Evolutionary conservation across 1,140 invertebrate genomes (phyloP).

Genomic region (Philopotamus ludificatus): DNA sequence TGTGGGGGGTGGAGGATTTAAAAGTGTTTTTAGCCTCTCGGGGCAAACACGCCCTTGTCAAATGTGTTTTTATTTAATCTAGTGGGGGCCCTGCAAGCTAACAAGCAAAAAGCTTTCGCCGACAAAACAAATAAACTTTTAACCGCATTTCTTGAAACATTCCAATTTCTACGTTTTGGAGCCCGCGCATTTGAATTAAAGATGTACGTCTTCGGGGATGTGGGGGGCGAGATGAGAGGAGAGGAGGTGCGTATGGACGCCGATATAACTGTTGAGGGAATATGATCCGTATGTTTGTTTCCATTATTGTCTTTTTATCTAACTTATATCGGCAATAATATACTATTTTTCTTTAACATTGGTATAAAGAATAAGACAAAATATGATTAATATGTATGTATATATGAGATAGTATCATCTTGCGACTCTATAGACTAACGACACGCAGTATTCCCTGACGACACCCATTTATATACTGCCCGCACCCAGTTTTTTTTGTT

Average conservation of each 20-base stretch:
- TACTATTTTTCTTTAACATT: no score
- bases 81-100: neutral
- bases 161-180: neutral
- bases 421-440: no score
- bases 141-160: neutral
- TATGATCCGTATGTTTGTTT: no score
- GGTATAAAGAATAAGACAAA: no score
- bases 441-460: no score
- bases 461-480: no score
- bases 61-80: slow-evolving; percentile 24
- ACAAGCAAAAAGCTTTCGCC: neutral
- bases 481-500: no score
- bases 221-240: neutral
- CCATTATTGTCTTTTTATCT: no score
- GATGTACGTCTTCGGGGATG: neutral
- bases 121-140: slow-evolving; percentile 8
- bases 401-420: no score
- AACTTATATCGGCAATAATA: no score
- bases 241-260: neutral
- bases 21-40: neutral
- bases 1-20: slow-evolving; percentile 1
- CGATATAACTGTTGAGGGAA: no score
- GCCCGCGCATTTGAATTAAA: neutral
- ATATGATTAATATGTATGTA: no score
- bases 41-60: slow-evolving; percentile 19